phyloP scores from a whole-genome alignment of 2,797 vertebrate genomes.

The Schizothorax lantsangensis region DNA sequence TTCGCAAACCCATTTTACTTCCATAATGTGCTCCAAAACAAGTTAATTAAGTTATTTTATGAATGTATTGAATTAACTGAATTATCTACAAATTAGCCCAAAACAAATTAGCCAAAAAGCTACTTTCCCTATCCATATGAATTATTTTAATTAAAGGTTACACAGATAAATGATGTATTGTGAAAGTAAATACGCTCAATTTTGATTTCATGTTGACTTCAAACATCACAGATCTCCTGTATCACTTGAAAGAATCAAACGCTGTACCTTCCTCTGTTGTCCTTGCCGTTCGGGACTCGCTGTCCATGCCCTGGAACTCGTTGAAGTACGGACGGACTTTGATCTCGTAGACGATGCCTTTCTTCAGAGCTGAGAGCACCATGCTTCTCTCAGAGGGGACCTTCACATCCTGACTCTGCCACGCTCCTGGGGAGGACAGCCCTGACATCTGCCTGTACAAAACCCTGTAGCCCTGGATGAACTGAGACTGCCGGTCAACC shows the following conservation, averaged over 20 bases:
- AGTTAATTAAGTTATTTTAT: no score
- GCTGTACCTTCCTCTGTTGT: constrained; percentile 93
- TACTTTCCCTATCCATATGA: background rate
- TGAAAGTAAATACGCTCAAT: background rate
- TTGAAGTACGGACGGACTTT: constrained; percentile 98
- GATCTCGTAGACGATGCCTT: constrained; percentile 94
- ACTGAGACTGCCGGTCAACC: constrained; percentile 98
- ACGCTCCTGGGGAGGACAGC: constrained; percentile 82
- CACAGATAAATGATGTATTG: background rate
- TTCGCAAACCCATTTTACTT: background rate
- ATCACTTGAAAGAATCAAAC: background rate
- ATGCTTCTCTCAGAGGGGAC: constrained; percentile 90
- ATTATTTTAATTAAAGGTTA: background rate
- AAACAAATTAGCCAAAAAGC: background rate
- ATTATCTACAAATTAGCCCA: background rate
- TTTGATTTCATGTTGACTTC: constrained; percentile 1
- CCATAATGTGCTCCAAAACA: background rate
- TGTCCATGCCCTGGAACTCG: constrained; percentile 98
- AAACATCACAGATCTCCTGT: background rate
- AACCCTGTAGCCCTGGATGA: constrained; percentile 97
- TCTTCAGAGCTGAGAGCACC: constrained; percentile 88
- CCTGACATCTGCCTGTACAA: constrained; percentile 93
- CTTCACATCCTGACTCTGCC: constrained; percentile 94
- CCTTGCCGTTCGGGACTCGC: constrained; percentile 91
- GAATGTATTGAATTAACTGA: background rate